Evolutionary conservation across 2,113 vertebrate species (phyloP).

Genomic region (Plecotus auritus): DNA sequence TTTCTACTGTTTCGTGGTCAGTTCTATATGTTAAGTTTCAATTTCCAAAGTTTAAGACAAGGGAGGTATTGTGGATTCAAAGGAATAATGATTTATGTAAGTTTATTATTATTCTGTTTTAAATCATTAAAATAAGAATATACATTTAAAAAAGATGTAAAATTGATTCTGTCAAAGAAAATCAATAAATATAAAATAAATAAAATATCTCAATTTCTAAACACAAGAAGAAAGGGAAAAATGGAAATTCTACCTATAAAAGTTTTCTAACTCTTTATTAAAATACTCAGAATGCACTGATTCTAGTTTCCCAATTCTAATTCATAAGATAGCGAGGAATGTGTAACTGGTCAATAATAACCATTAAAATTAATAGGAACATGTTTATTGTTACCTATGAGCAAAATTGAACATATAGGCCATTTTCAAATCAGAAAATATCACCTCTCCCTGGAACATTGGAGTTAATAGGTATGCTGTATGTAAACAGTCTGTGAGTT

Average conservation of each 20-base stretch:
- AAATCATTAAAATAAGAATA: background rate
- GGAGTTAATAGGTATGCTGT: conserved; percentile 54
- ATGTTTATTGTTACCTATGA: conserved; percentile 28
- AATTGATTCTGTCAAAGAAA: background rate
- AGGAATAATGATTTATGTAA: background rate
- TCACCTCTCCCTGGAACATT: background rate
- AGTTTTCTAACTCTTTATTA: background rate
- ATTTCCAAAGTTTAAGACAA: background rate
- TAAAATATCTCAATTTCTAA: background rate
- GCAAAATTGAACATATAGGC: conserved; percentile 27
- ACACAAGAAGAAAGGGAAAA: background rate
- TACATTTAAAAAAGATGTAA: background rate
- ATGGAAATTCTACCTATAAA: background rate
- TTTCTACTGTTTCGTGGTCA: background rate
- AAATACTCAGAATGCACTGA: background rate
- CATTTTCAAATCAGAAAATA: conserved; percentile 32
- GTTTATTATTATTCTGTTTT: background rate
- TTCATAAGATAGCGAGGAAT: background rate
- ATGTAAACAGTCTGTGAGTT: conserved; percentile 55
- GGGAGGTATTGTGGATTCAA: background rate
- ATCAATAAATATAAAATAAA: background rate
- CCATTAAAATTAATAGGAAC: conserved; percentile 31
- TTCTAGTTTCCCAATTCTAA: background rate
- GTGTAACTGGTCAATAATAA: conserved; percentile 2
- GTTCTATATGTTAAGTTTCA: background rate